These are phyloP conservation scores for Poicephalus meyeri DNA, from an alignment of 2,113 vertebrate genomes.

Conservation along the genomic window DNA sequence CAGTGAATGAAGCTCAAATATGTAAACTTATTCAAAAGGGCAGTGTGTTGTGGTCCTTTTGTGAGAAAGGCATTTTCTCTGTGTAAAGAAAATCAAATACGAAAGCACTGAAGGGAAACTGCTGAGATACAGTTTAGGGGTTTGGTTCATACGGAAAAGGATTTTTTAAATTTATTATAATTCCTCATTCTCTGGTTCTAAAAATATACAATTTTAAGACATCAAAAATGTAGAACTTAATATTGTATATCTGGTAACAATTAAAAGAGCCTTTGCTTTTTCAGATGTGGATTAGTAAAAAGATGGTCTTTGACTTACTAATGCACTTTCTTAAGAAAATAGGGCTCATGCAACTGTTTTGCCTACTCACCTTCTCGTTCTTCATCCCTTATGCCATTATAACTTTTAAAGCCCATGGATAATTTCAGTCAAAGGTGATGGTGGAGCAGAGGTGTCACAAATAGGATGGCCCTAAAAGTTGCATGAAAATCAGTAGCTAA, in stretches of 20 bases:
- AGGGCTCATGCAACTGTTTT: neutral
- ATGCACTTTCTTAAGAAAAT: neutral
- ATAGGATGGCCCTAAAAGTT: neutral
- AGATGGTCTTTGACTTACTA: neutral
- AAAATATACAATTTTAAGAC: neutral
- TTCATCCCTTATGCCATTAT: neutral
- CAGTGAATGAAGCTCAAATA: neutral
- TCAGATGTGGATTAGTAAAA: neutral
- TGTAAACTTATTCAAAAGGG: neutral
- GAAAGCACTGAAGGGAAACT: neutral
- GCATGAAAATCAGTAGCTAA: neutral
- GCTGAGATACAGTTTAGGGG: neutral
- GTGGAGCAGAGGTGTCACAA: neutral
- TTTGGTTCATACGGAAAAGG: neutral
- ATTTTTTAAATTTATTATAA: neutral
- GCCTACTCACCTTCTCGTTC: neutral
- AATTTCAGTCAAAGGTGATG: neutral
- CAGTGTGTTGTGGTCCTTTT: neutral
- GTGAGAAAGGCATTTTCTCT: neutral
- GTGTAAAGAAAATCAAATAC: neutral
- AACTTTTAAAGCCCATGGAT: neutral
- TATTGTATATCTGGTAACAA: neutral
- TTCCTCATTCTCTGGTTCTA: neutral
- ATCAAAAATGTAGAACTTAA: neutral
- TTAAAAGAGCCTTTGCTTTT: neutral